Evolutionary conservation across 2,113 vertebrate species (phyloP).

Genomic region (Coregonus clupeaformis): DNA sequence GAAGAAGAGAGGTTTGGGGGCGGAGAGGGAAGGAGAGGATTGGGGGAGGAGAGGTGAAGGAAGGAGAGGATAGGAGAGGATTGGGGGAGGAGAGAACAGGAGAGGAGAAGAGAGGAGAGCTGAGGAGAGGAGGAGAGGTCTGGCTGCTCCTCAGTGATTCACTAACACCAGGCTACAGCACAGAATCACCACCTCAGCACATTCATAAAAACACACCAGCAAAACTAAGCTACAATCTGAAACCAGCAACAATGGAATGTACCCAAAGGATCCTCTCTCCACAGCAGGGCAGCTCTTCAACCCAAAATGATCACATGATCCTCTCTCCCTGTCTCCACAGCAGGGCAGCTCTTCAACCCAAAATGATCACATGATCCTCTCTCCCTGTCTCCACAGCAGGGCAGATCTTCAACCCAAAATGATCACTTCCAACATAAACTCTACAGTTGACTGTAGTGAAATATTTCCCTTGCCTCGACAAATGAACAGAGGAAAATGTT

Average conservation of each 20-base stretch:
- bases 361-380: neutral
- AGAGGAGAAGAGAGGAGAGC: neutral
- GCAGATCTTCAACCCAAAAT: neutral
- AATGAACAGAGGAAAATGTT: too few species aligned
- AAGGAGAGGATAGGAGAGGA: neutral
- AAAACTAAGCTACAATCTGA: neutral
- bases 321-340: neutral
- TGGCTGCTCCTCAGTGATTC: conserved; percentile 10
- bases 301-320: neutral
- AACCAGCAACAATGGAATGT: neutral
- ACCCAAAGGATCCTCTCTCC: neutral
- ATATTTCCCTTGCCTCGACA: too few species aligned
- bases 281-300: neutral
- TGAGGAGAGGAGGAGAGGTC: conserved; percentile 4
- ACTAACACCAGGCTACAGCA: conserved; percentile 22
- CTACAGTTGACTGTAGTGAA: too few species aligned
- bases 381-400: neutral
- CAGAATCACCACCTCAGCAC: conserved; percentile 1
- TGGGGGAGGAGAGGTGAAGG: too few species aligned
- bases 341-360: neutral
- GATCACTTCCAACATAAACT: too few species aligned
- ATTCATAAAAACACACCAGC: neutral
- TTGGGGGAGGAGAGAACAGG: neutral
- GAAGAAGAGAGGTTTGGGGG: too few species aligned
- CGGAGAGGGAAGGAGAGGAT: too few species aligned